These are phyloP conservation scores for Linepithema humile DNA, from an alignment of 1,140 invertebrate species.

Conservation along the genomic window DNA sequence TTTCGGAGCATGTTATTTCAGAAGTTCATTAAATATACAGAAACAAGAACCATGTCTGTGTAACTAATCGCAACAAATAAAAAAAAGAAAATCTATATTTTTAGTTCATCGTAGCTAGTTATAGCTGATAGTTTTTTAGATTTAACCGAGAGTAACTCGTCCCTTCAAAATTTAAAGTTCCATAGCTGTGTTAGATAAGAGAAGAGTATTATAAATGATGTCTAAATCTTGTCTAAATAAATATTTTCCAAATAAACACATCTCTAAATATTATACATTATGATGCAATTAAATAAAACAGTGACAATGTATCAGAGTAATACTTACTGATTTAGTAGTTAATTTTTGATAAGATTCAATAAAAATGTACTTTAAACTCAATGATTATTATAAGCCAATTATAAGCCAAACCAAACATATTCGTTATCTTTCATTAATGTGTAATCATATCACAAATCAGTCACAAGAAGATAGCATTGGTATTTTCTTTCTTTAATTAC, in stretches of 20 bases:
- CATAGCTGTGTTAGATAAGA: background rate
- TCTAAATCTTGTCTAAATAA: background rate
- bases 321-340: too few relatives aligned
- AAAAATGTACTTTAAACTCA: too few relatives aligned
- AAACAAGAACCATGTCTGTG: background rate
- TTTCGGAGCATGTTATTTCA: background rate
- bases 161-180: background rate
- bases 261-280: too few relatives aligned
- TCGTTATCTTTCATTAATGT: too few relatives aligned
- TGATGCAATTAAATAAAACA: too few relatives aligned
- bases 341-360: too few relatives aligned
- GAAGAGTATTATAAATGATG: too few relatives aligned
- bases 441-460: too few relatives aligned
- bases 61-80: background rate
- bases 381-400: too few relatives aligned
- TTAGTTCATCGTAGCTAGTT: background rate
- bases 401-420: too few relatives aligned
- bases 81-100: background rate
- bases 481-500: background rate
- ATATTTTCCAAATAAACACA: background rate
- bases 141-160: background rate
- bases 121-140: background rate
- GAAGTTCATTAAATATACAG: background rate
- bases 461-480: too few relatives aligned
- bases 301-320: too few relatives aligned